A percentile compares a stretch with the other conserved stretches of the same genome.
Conservation (phyloP, 2,797 vertebrate genomes). For the Botia kubotai region DNA sequence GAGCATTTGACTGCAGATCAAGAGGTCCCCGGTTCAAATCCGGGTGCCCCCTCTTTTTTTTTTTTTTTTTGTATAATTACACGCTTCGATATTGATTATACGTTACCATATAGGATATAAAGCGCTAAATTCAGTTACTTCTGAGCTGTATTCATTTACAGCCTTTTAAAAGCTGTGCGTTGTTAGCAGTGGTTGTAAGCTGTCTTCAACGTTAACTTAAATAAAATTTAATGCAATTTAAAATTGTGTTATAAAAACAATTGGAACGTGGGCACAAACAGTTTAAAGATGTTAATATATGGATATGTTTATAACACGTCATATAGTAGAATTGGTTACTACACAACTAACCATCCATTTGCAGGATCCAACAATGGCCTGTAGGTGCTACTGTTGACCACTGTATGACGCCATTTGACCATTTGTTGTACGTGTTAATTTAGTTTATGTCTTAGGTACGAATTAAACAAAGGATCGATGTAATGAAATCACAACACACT, state of each 20-base stretch:
- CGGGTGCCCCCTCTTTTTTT: constrained; percentile 62
- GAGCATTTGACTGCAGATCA: constrained; percentile 80
- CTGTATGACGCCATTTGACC: background rate
- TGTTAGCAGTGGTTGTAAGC: no score
- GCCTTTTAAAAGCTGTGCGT: background rate
- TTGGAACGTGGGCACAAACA: no score
- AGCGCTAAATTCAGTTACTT: background rate
- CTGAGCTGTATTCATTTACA: background rate
- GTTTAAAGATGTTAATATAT: no score
- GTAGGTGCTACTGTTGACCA: constrained; percentile 43
- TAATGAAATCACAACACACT: background rate
- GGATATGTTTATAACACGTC: no score
- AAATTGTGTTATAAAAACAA: no score
- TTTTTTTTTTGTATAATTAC: background rate
- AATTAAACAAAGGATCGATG: background rate
- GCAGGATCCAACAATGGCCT: constrained; percentile 10
- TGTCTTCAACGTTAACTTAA: background rate
- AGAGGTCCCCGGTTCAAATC: constrained; percentile 80
- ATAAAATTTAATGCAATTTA: no score
- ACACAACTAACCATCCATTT: background rate
- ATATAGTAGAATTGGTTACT: background rate
- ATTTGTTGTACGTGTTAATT: background rate
- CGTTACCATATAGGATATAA: no score
- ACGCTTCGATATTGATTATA: no score
- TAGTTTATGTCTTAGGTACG: background rate